phyloP scores from a whole-genome alignment of 2,888 invertebrate genomes.

The Clivina fossor region DNA sequence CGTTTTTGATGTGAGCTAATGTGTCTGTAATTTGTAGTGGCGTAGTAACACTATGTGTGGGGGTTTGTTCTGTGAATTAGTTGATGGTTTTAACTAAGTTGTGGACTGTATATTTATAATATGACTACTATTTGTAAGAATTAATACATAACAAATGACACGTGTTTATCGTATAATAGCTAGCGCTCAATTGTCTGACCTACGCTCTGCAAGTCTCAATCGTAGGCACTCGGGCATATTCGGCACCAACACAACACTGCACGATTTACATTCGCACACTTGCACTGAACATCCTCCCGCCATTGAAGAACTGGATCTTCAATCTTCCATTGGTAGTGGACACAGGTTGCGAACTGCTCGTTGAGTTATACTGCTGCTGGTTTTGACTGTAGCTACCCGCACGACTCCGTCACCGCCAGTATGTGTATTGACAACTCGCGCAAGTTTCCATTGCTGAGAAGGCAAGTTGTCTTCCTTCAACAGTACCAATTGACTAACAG shows the following conservation, averaged over 20 bases:
- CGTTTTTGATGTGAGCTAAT: too few species aligned
- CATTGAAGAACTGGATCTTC: background rate
- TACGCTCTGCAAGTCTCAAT: too few species aligned
- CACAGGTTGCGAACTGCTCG: conserved; percentile 32
- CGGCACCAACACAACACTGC: background rate
- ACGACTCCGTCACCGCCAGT: conserved; percentile 32
- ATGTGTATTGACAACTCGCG: conserved; percentile 24
- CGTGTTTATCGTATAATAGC: too few species aligned
- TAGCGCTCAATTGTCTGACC: too few species aligned
- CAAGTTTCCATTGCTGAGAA: conserved; percentile 32
- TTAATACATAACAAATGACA: too few species aligned
- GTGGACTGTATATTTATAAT: too few species aligned
- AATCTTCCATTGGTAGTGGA: conserved; percentile 26
- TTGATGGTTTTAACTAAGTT: too few species aligned
- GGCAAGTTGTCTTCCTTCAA: conserved; percentile 32
- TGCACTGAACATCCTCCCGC: background rate
- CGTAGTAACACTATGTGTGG: too few species aligned
- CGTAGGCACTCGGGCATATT: too few species aligned
- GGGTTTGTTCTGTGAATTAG: too few species aligned
- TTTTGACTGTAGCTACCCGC: conserved; percentile 32
- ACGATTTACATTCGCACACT: background rate
- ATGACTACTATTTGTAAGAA: too few species aligned
- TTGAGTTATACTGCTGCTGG: conserved; percentile 25
- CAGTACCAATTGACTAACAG: conserved; percentile 13
- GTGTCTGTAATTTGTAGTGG: too few species aligned